Conservation (phyloP, 1,140 invertebrate genomes). For the Bombus polaris region DNA sequence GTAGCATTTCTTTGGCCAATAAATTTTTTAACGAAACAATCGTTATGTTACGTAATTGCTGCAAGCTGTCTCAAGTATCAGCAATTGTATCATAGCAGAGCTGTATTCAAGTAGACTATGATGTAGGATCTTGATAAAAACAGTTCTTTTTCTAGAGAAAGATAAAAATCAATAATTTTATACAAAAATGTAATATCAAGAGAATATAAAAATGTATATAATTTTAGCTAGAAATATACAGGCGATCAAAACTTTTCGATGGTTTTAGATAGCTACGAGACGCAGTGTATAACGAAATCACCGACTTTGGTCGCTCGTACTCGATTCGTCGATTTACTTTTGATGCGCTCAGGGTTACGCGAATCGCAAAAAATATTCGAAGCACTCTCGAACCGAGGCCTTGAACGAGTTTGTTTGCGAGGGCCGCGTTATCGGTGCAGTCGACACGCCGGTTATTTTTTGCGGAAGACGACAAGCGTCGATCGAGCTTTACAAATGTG, state of each 20-base stretch:
- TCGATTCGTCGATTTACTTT: background rate
- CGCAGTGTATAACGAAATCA: background rate
- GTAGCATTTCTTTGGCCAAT: too few species aligned
- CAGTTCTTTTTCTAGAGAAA: background rate
- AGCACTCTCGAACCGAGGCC: constrained; percentile 73
- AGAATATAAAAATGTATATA: too few species aligned
- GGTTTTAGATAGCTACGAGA: too few species aligned
- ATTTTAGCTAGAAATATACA: too few species aligned
- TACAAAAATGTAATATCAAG: too few species aligned
- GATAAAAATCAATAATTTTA: too few species aligned
- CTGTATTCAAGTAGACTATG: background rate
- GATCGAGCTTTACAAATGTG: background rate
- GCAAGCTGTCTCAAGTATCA: background rate
- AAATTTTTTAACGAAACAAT: background rate
- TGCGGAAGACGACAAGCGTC: constrained; percentile 28
- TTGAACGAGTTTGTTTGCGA: constrained; percentile 72
- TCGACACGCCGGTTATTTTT: constrained; percentile 52
- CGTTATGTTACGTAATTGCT: background rate
- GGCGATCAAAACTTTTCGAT: too few species aligned
- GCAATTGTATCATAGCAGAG: background rate
- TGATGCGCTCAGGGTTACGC: constrained; percentile 47
- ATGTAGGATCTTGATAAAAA: background rate
- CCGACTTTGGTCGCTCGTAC: background rate
- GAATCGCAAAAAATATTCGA: constrained; percentile 74
- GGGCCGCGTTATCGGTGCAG: constrained; percentile 72